Conservation (phyloP, 2,797 vertebrate species). For the Darevskia nairensis region DNA sequence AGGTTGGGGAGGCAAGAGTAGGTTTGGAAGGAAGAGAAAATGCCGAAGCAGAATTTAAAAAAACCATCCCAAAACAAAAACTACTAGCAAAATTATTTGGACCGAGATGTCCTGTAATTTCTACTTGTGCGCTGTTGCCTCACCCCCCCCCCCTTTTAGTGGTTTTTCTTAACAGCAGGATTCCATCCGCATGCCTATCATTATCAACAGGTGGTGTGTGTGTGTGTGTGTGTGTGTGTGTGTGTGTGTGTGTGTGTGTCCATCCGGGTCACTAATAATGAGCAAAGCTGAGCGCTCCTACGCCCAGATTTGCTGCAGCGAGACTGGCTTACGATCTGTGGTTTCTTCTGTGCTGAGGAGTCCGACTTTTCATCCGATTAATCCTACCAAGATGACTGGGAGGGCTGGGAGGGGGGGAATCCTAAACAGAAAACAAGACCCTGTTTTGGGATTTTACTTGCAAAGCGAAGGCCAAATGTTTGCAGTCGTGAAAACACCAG, state of each 20-base stretch:
- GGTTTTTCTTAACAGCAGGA: constrained; percentile 24
- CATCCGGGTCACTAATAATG: constrained; percentile 20
- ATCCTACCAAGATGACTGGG: not conserved
- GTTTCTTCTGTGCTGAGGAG: not conserved
- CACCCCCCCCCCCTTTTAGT: not conserved
- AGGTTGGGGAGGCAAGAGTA: not conserved
- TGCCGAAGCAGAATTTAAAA: not conserved
- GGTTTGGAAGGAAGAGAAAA: not conserved
- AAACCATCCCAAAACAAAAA: not conserved
- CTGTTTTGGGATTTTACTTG: not conserved
- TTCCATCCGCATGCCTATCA: constrained; percentile 35
- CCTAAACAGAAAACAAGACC: too few species aligned
- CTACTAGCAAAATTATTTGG: too few species aligned
- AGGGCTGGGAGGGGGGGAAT: too few species aligned
- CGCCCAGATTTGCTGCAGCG: constrained; percentile 4
- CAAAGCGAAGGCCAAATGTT: not conserved
- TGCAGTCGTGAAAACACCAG: not conserved
- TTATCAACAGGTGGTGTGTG: constrained; percentile 72
- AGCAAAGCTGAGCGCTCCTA: constrained; percentile 13
- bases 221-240: too few species aligned
- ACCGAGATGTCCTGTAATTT: too few species aligned
- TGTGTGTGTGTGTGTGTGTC: too few species aligned
- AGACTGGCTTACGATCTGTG: not conserved
- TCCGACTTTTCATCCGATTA: not conserved
- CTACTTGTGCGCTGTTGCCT: not conserved